phyloP scores from a whole-genome alignment of 1,140 invertebrate species.

The Phenacoccus solenopsis region DNA sequence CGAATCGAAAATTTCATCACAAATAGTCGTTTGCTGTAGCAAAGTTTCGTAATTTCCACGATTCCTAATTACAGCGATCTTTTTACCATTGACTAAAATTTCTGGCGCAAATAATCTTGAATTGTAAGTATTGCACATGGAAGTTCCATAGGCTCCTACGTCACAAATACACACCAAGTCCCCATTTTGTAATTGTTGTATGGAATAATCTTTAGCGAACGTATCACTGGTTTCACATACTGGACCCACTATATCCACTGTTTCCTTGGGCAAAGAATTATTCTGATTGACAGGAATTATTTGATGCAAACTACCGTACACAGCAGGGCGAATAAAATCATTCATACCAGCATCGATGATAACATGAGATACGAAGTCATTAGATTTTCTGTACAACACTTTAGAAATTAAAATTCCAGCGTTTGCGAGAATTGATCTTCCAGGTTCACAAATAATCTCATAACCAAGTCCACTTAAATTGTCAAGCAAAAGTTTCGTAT shows the following conservation, averaged over 20 bases:
- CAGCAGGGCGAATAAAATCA: slow-evolving; percentile 34
- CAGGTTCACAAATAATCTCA: background rate
- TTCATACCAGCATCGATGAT: slow-evolving; percentile 31
- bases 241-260: slow-evolving; percentile 37
- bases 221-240: slow-evolving; percentile 39
- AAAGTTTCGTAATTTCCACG: background rate
- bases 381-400: slow-evolving; percentile 28
- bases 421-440: slow-evolving; percentile 32
- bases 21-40: background rate
- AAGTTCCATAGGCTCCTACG: slow-evolving; percentile 37
- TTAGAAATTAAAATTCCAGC: slow-evolving; percentile 34
- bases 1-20: background rate
- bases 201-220: slow-evolving; percentile 32
- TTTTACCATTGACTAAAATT: background rate
- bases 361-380: slow-evolving; percentile 24
- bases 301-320: slow-evolving; percentile 36
- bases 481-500: background rate
- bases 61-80: background rate
- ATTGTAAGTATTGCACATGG: slow-evolving; percentile 39
- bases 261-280: slow-evolving; percentile 19
- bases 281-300: slow-evolving; percentile 27
- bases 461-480: slow-evolving; percentile 22
- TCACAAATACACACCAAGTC: slow-evolving; percentile 34
- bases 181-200: slow-evolving; percentile 27
- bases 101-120: slow-evolving; percentile 34